Evolutionary conservation across 2,113 vertebrate genomes (phyloP), one percentile per base, ranked within the genome.

Genomic region (Jacana jacana): DNA sequence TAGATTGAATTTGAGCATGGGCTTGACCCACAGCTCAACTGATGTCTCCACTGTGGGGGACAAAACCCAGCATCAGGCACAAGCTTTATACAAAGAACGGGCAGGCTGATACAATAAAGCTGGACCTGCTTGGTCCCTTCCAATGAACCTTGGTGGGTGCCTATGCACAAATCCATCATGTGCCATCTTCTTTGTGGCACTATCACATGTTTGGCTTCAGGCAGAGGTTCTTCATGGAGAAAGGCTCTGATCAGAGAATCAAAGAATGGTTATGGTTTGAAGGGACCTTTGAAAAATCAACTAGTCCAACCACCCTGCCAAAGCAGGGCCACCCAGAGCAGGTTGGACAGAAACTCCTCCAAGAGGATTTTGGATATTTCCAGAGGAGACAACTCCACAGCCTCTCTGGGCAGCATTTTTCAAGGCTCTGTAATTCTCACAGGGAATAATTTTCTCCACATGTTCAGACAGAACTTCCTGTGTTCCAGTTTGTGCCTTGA

Each of bases 11-110:
- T 33, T 70, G 20, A 73, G 18, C 6, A 2, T 13, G 20, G 7
- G 10, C 11, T 68, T 24, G 44, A 81, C 46, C 14, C 0, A 0
- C 9, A 55, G 20, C 7, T 82, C 4, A 1, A 40, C n/a, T 71
- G n/a, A 54, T 6, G 19, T 48, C 16, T 27, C 5, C 33, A 3
- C 10, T 6, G 12, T 17, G 13, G 33, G 30, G n/a, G 11, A 82
- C 10, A 13, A 89, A 86, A 58, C 13, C 11, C 13, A 51, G 23
- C 33, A 48, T 3, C 22, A 64, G 17, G 18, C 30, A 61, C 8
- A 22, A 73, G 40, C 28, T 73, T 68, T 17, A 14, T 5, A 10
- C 9, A 66, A 63, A 40, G 15, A 40, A 23, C 4, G 4, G 20
- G 16, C 22, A 63, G 28, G 9, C 8, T 23, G 28, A 55, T 16